Evolutionary conservation across 2,113 vertebrate species (phyloP).

Genomic region (Cichladusa arquata): DNA sequence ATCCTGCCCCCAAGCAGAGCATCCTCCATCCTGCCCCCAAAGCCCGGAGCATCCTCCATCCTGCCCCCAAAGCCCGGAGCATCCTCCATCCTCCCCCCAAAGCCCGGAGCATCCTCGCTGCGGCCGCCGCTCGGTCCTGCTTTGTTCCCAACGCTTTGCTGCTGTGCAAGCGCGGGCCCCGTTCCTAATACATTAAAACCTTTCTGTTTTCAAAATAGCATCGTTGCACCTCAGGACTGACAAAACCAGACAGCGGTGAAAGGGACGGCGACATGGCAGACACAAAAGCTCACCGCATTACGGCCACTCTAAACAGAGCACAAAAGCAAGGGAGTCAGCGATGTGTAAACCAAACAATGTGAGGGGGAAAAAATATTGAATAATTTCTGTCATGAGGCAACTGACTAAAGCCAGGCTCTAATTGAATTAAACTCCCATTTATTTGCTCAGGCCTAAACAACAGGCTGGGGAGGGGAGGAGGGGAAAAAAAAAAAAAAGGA

Average conservation of each 20-base stretch:
- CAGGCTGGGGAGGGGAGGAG: constrained; percentile 70
- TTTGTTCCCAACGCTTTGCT: constrained; percentile 34
- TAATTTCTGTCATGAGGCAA: constrained; percentile 90
- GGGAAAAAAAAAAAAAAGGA: background rate
- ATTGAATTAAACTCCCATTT: constrained; percentile 99
- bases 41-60: background rate
- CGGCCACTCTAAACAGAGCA: constrained; percentile 82
- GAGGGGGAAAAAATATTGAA: constrained; percentile 87
- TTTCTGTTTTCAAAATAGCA: constrained; percentile 77
- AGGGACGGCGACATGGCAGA: constrained; percentile 89
- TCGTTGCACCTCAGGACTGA: constrained; percentile 80
- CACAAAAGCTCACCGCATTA: constrained; percentile 93
- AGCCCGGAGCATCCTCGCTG: background rate
- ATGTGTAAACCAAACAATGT: constrained; percentile 96
- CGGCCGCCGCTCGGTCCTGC: background rate
- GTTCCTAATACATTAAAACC: constrained; percentile 53
- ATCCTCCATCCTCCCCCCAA: background rate
- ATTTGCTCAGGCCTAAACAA: constrained; percentile 91
- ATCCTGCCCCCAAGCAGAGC: background rate
- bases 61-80: background rate
- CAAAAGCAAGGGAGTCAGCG: constrained; percentile 93
- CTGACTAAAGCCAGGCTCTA: constrained; percentile 90
- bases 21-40: background rate
- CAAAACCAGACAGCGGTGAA: constrained; percentile 87
- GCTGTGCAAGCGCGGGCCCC: constrained; percentile 49